These are phyloP conservation scores for Climacteris rufus DNA, from an alignment of 2,113 vertebrate species.

Conservation along the genomic window DNA sequence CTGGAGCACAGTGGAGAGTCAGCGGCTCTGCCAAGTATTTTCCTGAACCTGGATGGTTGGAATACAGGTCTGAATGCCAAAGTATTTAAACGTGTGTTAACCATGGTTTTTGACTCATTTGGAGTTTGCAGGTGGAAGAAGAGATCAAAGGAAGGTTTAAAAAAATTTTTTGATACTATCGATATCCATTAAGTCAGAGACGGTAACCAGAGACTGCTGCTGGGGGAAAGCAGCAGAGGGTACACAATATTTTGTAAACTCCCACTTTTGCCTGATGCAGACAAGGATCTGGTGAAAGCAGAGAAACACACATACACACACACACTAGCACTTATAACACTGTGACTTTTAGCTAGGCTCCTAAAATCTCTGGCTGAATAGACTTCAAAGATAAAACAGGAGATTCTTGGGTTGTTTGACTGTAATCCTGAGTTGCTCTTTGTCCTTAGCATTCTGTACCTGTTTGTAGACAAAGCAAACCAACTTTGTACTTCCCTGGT, in stretches of 20 bases:
- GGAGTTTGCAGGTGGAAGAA: conserved; percentile 48
- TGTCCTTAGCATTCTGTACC: neutral
- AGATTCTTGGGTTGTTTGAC: neutral
- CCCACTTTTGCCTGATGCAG: neutral
- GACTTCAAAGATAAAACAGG: neutral
- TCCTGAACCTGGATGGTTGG: neutral
- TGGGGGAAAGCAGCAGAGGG: neutral
- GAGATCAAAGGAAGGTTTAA: neutral
- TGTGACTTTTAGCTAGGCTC: neutral
- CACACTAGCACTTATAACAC: neutral
- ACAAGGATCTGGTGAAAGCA: conserved; percentile 14
- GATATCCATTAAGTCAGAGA: conserved; percentile 35
- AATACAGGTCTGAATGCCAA: neutral
- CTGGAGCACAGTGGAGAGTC: neutral
- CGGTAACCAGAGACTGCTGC: conserved; percentile 23
- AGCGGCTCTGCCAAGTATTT: neutral
- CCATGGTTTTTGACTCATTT: neutral
- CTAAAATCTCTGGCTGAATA: conserved; percentile 11
- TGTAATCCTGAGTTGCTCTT: neutral
- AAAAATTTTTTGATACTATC: neutral
- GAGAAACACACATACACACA: neutral
- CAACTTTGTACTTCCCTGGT: neutral
- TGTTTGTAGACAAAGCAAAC: neutral
- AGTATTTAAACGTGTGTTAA: conserved; percentile 39
- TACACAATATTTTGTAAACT: neutral